These are phyloP conservation scores for Mycetomoellerius zeteki DNA, from an alignment of 1,140 invertebrate species.

Conservation along the genomic window DNA sequence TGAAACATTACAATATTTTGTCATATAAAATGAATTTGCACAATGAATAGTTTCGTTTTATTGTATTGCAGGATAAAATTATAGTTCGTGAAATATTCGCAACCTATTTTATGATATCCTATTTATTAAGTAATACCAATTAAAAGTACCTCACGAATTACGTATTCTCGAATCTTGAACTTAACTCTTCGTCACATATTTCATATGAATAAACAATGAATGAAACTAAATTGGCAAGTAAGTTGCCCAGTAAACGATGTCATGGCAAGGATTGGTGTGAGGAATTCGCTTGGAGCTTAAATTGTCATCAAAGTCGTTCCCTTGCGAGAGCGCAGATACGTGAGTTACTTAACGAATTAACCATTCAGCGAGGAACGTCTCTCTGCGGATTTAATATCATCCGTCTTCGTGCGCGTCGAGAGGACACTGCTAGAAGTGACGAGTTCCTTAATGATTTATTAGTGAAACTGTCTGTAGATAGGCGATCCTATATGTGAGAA, in stretches of 20 bases:
- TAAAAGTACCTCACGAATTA: not conserved
- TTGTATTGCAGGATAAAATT: not conserved
- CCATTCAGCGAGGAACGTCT: slow-evolving; percentile 45
- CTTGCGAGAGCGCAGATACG: slow-evolving; percentile 22
- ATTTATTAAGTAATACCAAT: not conserved
- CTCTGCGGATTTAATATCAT: slow-evolving; percentile 65
- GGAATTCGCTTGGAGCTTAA: slow-evolving; percentile 45
- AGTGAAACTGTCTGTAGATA: slow-evolving; percentile 30
- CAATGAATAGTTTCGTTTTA: not conserved
- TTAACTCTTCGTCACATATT: not conserved
- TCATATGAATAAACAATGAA: not conserved
- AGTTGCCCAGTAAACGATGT: slow-evolving; percentile 8
- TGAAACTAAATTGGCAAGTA: slow-evolving; percentile 22
- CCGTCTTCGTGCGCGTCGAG: slow-evolving; percentile 56
- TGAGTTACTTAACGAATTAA: slow-evolving; percentile 56
- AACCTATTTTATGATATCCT: not conserved
- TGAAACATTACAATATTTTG: not conserved
- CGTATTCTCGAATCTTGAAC: not conserved
- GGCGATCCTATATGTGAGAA: not conserved
- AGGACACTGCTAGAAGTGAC: slow-evolving; percentile 27
- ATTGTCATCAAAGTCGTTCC: slow-evolving; percentile 41
- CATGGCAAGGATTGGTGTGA: not conserved
- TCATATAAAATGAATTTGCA: not conserved
- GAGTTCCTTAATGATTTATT: slow-evolving; percentile 68
- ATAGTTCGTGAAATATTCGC: not conserved